Conservation (phyloP, 1,140 invertebrate genomes). For the Mizuhopecten yessoensis region DNA sequence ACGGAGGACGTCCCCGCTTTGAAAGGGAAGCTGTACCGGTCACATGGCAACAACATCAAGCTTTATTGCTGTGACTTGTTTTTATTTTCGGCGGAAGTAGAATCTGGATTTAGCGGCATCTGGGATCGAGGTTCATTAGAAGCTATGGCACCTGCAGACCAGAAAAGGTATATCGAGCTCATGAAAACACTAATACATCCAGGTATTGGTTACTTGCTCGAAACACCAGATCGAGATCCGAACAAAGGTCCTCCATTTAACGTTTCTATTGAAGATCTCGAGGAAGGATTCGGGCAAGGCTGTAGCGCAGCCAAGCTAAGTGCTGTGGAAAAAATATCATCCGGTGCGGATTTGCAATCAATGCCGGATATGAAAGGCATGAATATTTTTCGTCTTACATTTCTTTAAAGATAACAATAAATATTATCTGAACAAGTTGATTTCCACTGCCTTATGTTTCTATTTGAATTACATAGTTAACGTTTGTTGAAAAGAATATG, state of each 20-base stretch:
- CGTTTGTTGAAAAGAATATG: too few species aligned
- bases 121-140: conserved; percentile 47
- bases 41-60: neutral
- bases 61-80: conserved; percentile 49
- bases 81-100: conserved; percentile 35
- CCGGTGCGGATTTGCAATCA: neutral
- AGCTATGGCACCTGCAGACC: neutral
- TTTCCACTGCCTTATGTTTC: too few species aligned
- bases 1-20: neutral
- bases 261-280: neutral
- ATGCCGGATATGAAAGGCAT: neutral
- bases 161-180: neutral
- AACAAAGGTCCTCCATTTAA: neutral
- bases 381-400: neutral
- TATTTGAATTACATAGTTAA: too few species aligned
- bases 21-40: conserved; percentile 34
- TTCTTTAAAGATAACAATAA: neutral
- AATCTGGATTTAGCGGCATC: conserved; percentile 45
- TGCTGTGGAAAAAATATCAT: neutral
- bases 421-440: too few species aligned
- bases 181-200: neutral
- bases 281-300: neutral
- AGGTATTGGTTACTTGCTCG: neutral
- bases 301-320: neutral
- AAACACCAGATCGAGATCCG: neutral